Evolutionary conservation across 2,113 vertebrate species (phyloP).

Genomic region (Eulemur rufifrons): DNA sequence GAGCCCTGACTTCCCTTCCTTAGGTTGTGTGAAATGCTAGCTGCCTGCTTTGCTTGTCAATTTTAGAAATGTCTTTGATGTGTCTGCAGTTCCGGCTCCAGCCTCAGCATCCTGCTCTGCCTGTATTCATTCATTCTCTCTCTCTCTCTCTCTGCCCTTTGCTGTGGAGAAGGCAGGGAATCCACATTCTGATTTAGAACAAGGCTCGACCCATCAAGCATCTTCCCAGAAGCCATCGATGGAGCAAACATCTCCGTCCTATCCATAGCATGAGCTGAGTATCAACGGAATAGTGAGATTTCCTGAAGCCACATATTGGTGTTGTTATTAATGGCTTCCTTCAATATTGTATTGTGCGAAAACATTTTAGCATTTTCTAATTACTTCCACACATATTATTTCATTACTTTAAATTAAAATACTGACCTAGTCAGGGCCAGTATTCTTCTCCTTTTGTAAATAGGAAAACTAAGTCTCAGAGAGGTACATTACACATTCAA

Average conservation of each 20-base stretch:
- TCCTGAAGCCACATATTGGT: not conserved
- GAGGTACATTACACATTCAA: not conserved
- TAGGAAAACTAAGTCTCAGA: not conserved
- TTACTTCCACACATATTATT: not conserved
- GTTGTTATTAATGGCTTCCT: not conserved
- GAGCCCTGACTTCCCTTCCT: not conserved
- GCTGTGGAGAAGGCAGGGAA: not conserved
- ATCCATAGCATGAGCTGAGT: not conserved
- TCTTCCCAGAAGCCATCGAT: not conserved
- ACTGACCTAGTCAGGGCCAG: not conserved
- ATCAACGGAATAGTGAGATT: not conserved
- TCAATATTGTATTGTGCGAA: conserved; percentile 15
- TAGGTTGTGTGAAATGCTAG: not conserved
- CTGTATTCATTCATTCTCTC: not conserved
- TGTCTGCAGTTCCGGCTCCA: not conserved
- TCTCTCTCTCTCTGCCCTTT: not conserved
- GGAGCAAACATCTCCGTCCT: not conserved
- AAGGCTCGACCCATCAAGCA: not conserved
- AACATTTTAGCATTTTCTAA: conserved; percentile 25
- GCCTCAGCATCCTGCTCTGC: not conserved
- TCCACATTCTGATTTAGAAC: not conserved
- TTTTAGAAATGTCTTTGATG: not conserved
- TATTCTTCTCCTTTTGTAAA: not conserved
- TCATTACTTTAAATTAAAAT: conserved; percentile 29
- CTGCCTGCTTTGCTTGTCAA: not conserved